phyloP scores from a whole-genome alignment of 2,797 vertebrate species.

The Melopsittacus undulatus region DNA sequence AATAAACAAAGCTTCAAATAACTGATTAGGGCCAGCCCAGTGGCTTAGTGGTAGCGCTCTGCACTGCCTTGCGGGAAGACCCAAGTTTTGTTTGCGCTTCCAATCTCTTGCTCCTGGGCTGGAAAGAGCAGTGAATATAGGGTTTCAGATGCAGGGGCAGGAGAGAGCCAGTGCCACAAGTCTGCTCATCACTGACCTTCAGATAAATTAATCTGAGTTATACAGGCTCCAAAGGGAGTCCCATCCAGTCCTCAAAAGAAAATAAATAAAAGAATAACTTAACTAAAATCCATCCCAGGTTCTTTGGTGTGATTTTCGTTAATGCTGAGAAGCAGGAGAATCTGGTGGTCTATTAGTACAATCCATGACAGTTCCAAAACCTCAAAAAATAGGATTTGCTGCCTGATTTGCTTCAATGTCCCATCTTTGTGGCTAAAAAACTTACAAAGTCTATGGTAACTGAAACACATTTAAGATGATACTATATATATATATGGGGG shows the following conservation, averaged over 20 bases:
- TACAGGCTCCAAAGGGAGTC: slow-evolving; percentile 68
- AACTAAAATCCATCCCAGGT: slow-evolving; percentile 78
- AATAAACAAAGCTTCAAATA: slow-evolving; percentile 73
- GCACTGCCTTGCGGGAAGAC: slow-evolving; percentile 64
- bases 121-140: slow-evolving; percentile 31
- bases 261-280: slow-evolving; percentile 82
- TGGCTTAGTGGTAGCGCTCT: slow-evolving; percentile 65
- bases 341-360: slow-evolving; percentile 73
- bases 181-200: slow-evolving; percentile 49
- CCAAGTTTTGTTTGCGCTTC: slow-evolving; percentile 41
- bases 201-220: slow-evolving; percentile 68
- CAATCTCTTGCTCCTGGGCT: slow-evolving; percentile 50
- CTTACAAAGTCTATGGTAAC: slow-evolving; percentile 4
- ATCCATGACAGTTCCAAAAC: slow-evolving; percentile 69
- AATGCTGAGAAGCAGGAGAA: slow-evolving; percentile 73
- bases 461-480: not conserved
- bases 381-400: slow-evolving; percentile 65
- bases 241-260: slow-evolving; percentile 74
- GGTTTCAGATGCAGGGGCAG: slow-evolving; percentile 25
- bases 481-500: not conserved
- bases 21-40: slow-evolving; percentile 73
- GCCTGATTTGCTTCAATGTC: slow-evolving; percentile 57
- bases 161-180: slow-evolving; percentile 50
- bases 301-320: slow-evolving; percentile 80
- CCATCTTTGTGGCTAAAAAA: slow-evolving; percentile 38